Evolutionary conservation across 2,113 vertebrate genomes (phyloP), one percentile per base, ranked within the genome.

Genomic region (Azemiops feae): DNA sequence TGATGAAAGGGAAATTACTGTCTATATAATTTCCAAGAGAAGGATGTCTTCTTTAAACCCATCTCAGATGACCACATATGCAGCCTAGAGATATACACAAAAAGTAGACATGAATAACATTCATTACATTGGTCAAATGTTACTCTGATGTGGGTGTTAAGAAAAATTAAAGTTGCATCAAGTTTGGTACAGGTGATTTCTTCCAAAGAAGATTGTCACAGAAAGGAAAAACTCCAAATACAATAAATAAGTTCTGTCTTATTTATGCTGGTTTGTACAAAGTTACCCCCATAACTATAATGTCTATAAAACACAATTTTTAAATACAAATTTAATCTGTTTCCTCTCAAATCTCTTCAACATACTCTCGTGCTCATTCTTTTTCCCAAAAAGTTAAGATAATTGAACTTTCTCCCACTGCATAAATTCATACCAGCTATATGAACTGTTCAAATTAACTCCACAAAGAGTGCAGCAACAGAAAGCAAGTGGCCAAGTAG

Each of bases 81-180:
- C n/a, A n/a, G n/a, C n/a, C n/a, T n/a, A n/a, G n/a, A n/a, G n/a
- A n/a, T n/a, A n/a, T n/a, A n/a, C n/a, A n/a, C n/a, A n/a, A n/a
- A n/a, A n/a, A n/a, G n/a, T n/a, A 2, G 53, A 89, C 69, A 69
- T 27, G 92, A 47, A 64, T 95, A 93, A 95, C 95, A 34, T 94
- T 85, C 94, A 86, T 91, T 94, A 58, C 60, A 95, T 96, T 88
- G 94, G 87, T 90, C 47, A 87, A 90, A 89, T 93, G 14, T 12
- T 85, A 39, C 10, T 85, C 69, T 86, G 93, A 87, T 14, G 39
- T 94, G 91, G 91, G 88, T 94, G 22, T 53, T n/a, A n/a, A 93
- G 23, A 0, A 94, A 96, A 95, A 94, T 60, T 27, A 95, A 96
- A 93, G 88, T 95, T 97, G 92, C 81, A 92, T 39, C 94, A 94